Percentiles rank a stretch among this genome's conserved stretches.
Evolutionary conservation across 2,113 vertebrate species (phyloP).

Genomic region (Manacus vitellinus): DNA sequence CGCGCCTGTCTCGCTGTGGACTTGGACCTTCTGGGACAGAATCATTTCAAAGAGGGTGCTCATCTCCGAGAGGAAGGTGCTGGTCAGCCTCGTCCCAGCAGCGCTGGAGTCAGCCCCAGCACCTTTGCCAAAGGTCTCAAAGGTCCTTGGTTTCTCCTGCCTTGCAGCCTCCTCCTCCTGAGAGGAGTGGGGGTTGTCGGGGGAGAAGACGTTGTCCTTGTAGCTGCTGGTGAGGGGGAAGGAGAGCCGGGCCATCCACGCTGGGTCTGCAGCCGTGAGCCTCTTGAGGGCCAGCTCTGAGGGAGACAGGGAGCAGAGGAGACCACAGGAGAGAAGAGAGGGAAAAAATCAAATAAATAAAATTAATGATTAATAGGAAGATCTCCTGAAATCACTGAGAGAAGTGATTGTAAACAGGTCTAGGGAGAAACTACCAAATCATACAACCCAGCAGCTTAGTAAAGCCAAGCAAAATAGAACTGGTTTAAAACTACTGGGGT

Average conservation of each 20-base stretch:
- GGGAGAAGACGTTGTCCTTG: conserved; percentile 90
- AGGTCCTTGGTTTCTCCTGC: conserved; percentile 80
- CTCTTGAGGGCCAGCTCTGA: conserved; percentile 76
- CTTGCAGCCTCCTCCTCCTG: conserved; percentile 34
- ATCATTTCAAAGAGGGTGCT: conserved; percentile 92
- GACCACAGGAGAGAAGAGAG: neutral
- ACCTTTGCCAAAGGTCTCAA: conserved; percentile 91
- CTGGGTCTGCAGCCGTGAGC: conserved; percentile 78
- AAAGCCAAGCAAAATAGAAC: neutral
- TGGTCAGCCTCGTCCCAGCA: conserved; percentile 72
- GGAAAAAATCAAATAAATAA: accelerated
- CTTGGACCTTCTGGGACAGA: conserved; percentile 83
- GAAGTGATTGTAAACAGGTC: neutral
- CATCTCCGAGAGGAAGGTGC: conserved; percentile 89
- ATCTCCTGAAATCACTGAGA: neutral
- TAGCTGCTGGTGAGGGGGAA: conserved; percentile 84
- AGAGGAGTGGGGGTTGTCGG: conserved; percentile 53
- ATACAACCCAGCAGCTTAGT: neutral
- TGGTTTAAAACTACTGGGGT: neutral
- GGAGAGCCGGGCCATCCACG: conserved; percentile 90
- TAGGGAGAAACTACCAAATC: neutral
- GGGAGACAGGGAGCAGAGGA: neutral
- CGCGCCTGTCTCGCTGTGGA: conserved; percentile 70
- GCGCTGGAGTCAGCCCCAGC: neutral
- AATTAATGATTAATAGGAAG: neutral